Base-by-base conservation (phyloP, 2,113 vertebrate genomes). In the Microcebus murinus region DNA sequence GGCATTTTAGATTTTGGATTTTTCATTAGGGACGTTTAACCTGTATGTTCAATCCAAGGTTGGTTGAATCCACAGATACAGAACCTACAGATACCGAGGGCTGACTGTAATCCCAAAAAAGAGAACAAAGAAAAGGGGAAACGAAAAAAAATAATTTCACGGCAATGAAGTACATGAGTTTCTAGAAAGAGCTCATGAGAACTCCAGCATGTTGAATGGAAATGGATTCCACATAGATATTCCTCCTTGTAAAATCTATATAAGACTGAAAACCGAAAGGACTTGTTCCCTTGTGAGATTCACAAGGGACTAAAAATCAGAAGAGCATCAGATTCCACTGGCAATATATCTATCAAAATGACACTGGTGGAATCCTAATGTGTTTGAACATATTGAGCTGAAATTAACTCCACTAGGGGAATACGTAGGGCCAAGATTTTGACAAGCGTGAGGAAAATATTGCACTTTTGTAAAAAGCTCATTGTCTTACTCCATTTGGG, bases 131-230 rank as follows among this genome's bases (percentile, higher is more conserved):
- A 39, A 71, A 74, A 63, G 55, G 17, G 34, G 14, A 20, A 59
- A 39, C 6, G 42, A 34, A 42, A 14, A 45, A 45, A 89, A 52
- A 9, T 36, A 48, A 45, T 25, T 20, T 76, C 52, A 48, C 79
- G 17, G 65, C 59, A n/a, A 48, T 39, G 86, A 87, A 55, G 2
- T 0, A 5, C 25, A 1, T 8, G 50, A 12, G 23, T 59, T 61
- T 45, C 50, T 18, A 34, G 74, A 48, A 67, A 71, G 83, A 15
- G 12, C 21, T 31, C 70, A 11, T 5, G 12, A 13, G 57, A 83
- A 42, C n/a, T 8, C 27, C 21, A 12, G 45, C 6, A 0, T 2
- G 12, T 2, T 10, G 59, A 42, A 7, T 14, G 59, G 39, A 77
- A 68, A 11, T 0, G 31, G 42, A n/a, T 34, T 67, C 59, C 4